A percentile compares a stretch with the other conserved stretches of the same genome.
phyloP scores from a whole-genome alignment of 2,888 invertebrate genomes.

The Scrobipalpa costella region DNA sequence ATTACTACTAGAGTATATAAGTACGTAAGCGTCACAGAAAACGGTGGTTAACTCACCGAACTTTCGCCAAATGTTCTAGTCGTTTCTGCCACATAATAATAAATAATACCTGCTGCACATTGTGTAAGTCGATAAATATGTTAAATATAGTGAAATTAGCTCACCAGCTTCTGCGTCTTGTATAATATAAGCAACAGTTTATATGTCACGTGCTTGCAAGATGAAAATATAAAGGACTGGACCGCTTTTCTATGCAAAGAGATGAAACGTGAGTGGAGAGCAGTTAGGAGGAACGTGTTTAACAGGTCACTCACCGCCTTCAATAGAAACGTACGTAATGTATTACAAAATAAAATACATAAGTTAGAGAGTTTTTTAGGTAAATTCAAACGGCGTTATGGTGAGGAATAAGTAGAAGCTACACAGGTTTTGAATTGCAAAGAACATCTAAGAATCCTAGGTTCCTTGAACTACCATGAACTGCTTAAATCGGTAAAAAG shows the following conservation, averaged over 20 bases:
- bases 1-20: no score
- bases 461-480: constrained; percentile 12
- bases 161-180: no score
- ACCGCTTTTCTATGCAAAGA: background rate
- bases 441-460: background rate
- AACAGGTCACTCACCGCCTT: constrained; percentile 57
- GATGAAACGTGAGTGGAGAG: constrained; percentile 33
- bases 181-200: constrained; percentile 41
- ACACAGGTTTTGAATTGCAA: constrained; percentile 8
- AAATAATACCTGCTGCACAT: no score
- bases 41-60: no score
- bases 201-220: constrained; percentile 48
- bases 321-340: constrained; percentile 24
- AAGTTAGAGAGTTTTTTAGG: constrained; percentile 7
- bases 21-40: no score
- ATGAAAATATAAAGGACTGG: background rate
- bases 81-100: no score
- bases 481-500: background rate
- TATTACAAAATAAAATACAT: constrained; percentile 30
- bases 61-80: no score
- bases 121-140: no score
- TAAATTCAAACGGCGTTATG: background rate
- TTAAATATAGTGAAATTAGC: no score
- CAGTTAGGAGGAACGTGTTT: constrained; percentile 29
- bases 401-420: constrained; percentile 8